Evolutionary conservation across 2,888 invertebrate genomes (phyloP).

Genomic region (Dysmachus trigonus): DNA sequence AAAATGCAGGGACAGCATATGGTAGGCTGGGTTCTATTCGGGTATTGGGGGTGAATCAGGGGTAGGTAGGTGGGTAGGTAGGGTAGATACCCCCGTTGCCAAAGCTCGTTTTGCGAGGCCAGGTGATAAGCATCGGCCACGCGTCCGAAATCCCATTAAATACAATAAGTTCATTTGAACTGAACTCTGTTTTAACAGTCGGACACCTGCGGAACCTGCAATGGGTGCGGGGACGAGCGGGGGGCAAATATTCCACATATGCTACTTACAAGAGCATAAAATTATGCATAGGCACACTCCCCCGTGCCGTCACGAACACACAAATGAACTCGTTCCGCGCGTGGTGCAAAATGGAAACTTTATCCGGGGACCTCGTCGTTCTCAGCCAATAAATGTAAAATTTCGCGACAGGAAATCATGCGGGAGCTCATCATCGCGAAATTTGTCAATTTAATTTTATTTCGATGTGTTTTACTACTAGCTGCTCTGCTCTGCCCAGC

Average conservation of each 20-base stretch:
- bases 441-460: slow-evolving; percentile 40
- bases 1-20: slow-evolving; percentile 41
- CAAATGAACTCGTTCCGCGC: slow-evolving; percentile 17
- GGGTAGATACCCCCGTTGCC: too few species aligned
- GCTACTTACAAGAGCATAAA: slow-evolving; percentile 29
- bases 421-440: slow-evolving; percentile 20
- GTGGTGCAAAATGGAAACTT: neutral
- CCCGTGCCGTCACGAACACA: neutral
- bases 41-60: neutral
- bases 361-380: neutral
- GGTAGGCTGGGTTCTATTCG: neutral
- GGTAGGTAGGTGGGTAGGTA: too few species aligned
- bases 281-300: slow-evolving; percentile 24
- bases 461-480: neutral
- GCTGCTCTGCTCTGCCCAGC: neutral
- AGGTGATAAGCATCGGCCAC: slow-evolving; percentile 48
- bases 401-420: slow-evolving; percentile 3
- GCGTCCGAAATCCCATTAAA: slow-evolving; percentile 49
- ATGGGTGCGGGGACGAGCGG: neutral
- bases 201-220: slow-evolving; percentile 11
- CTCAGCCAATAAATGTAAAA: slow-evolving; percentile 34
- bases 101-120: neutral
- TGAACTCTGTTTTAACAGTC: slow-evolving; percentile 31
- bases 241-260: slow-evolving; percentile 34
- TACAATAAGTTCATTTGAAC: slow-evolving; percentile 50